These are phyloP conservation scores for Prosopocoilus inquinatus DNA, from an alignment of 2,888 invertebrate species.

Conservation along the genomic window DNA sequence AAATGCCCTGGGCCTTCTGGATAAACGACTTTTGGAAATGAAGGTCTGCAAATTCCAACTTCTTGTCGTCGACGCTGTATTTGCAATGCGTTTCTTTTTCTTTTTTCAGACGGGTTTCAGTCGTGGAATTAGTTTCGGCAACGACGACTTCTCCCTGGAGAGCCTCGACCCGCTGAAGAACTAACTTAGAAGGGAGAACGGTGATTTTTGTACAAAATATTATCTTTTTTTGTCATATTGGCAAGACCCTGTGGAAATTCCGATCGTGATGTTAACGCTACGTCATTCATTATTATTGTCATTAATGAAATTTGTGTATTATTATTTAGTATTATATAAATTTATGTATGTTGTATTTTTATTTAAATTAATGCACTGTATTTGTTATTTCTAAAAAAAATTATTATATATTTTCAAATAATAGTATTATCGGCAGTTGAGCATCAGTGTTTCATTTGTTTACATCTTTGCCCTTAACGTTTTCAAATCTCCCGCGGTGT, in stretches of 20 bases:
- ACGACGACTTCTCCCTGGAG: slow-evolving; percentile 92
- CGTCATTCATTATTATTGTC: slow-evolving; percentile 12
- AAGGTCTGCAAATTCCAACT: slow-evolving; percentile 59
- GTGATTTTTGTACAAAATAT: slow-evolving; percentile 6
- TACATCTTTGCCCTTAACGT: too few species aligned
- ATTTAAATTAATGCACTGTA: slow-evolving; percentile 20
- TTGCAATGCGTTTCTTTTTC: slow-evolving; percentile 23
- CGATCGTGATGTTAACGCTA: slow-evolving; percentile 18
- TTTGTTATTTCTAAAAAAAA: slow-evolving; percentile 14
- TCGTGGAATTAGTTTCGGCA: slow-evolving; percentile 81
- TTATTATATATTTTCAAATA: too few species aligned
- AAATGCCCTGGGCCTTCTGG: slow-evolving; percentile 75
- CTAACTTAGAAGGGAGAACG: slow-evolving; percentile 39
- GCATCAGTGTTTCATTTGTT: too few species aligned
- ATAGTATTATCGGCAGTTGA: too few species aligned
- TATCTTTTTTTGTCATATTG: slow-evolving; percentile 17
- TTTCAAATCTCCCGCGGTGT: too few species aligned
- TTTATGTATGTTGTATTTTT: slow-evolving; percentile 19
- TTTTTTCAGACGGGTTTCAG: slow-evolving; percentile 81
- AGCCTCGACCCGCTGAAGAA: slow-evolving; percentile 89
- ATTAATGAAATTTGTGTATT: slow-evolving; percentile 11
- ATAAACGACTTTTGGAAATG: slow-evolving; percentile 82
- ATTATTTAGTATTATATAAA: slow-evolving; percentile 18
- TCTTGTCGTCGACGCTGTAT: slow-evolving; percentile 15
- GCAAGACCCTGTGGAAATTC: slow-evolving; percentile 17